These are phyloP conservation scores for Protomyctophum bolini DNA, from an alignment of 2,113 vertebrate species.

Conservation along the genomic window DNA sequence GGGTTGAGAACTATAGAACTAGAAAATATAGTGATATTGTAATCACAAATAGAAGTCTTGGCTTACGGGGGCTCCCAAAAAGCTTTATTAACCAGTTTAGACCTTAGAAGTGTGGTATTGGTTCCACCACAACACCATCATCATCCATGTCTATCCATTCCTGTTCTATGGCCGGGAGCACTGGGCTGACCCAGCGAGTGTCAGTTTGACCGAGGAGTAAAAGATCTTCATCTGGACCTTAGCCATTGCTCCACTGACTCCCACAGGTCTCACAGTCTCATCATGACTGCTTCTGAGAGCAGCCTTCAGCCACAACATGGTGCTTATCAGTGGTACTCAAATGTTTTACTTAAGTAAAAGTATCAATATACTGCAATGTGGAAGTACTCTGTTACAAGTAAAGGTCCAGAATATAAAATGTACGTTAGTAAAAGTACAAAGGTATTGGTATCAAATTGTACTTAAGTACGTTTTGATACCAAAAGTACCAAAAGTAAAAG, in stretches of 20 bases:
- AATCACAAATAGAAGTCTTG: not conserved
- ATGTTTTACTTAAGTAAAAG: no score
- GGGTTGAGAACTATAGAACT: not conserved
- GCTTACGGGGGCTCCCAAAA: no score
- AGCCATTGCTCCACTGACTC: slow-evolving; percentile 50
- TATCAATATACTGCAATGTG: no score
- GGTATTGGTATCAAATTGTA: no score
- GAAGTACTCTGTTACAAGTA: no score
- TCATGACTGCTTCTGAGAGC: slow-evolving; percentile 18
- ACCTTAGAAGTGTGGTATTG: not conserved
- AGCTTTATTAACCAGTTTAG: no score
- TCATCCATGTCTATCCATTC: slow-evolving; percentile 21
- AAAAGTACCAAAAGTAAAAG: no score
- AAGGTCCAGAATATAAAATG: no score
- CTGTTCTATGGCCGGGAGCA: slow-evolving; percentile 18
- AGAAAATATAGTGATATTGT: not conserved
- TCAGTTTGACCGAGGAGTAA: slow-evolving; percentile 61
- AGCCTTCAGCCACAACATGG: slow-evolving; percentile 37
- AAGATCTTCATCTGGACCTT: slow-evolving; percentile 50
- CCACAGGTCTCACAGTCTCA: slow-evolving; percentile 4
- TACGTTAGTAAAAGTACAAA: no score
- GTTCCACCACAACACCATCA: not conserved
- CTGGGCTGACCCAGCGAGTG: slow-evolving; percentile 31
- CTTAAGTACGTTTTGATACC: no score
- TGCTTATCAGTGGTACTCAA: slow-evolving; percentile 1